A percentile compares a stretch with the other conserved stretches of the same genome.
phyloP scores from a whole-genome alignment of 2,113 vertebrate species.

The Rhynchopsitta pachyrhyncha region DNA sequence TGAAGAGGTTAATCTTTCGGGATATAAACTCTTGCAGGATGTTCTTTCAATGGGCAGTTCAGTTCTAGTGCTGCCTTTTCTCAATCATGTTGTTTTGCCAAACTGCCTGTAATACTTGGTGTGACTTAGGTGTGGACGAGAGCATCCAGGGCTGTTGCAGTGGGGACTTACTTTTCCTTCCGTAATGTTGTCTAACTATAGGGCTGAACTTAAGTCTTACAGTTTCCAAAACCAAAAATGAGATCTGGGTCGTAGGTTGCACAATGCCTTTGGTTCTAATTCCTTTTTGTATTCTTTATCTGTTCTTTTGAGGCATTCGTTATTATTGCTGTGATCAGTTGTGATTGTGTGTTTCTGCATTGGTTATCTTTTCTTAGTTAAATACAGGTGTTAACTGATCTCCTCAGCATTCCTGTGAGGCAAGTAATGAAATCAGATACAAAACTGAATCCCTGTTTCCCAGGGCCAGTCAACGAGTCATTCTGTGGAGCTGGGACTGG shows the following conservation, averaged over 20 bases:
- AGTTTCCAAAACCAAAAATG: not conserved
- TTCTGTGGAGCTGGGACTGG: not conserved
- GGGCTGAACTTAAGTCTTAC: not conserved
- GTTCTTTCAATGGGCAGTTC: not conserved
- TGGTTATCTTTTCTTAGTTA: not conserved
- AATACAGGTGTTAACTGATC: not conserved
- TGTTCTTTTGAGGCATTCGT: not conserved
- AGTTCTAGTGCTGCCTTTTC: not conserved
- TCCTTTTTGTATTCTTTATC: not conserved
- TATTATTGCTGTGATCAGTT: not conserved
- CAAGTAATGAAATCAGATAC: not conserved
- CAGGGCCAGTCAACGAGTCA: not conserved
- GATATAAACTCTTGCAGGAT: not conserved
- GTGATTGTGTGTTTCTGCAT: not conserved
- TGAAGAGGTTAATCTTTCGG: not conserved
- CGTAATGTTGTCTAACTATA: not conserved
- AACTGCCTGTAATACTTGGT: not conserved
- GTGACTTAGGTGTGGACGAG: not conserved
- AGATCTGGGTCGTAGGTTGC: not conserved
- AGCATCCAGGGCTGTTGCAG: not conserved
- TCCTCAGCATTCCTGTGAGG: not conserved
- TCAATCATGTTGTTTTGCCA: not conserved
- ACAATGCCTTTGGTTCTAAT: not conserved
- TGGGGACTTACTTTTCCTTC: not conserved
- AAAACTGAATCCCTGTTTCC: not conserved